Evolutionary conservation across 2,797 vertebrate genomes (phyloP), one percentile per base, ranked within the genome.

Genomic region (Mallotus villosus): DNA sequence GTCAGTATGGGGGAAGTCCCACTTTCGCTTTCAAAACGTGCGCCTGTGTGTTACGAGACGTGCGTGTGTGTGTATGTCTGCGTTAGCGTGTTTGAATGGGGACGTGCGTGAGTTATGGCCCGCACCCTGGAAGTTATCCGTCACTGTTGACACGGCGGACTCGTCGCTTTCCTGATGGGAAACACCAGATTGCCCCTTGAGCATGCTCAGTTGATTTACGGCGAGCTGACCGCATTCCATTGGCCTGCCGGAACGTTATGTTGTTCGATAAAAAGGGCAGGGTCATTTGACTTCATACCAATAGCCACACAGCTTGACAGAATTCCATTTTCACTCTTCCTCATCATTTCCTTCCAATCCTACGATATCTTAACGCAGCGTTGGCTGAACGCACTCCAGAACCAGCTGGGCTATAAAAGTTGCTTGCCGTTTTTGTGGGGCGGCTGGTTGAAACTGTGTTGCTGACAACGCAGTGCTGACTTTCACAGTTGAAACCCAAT

Each of bases 71-170:
- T 79, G 78, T 14, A 2, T 41, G 68, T 12, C 55, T 58, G 57
- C 41, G n/a, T 60, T 55, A 3, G 29, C 24, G n/a, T 4, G 51
- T n/a, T 55, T n/a, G 8, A 46, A 46, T 46, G 51, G 4, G 51
- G 16, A 55, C 16, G 6, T 0, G 71, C 70, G 72, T 74, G 71
- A 90, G 82, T 76, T 86, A 68, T 74, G 78, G 76, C 87, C 87
- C 76, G 63, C 85, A 85, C 88, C 84, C 78, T 79, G 90, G 84
- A 91, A 82, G 85, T 84, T 83, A 87, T 90, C 84, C 82, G 85
- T 90, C 89, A 89, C 70, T 76, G 86, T 83, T 82, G 82, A 90
- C 88, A 90, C 76, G 90, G 81, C 76, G 59, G 79, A 84, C 74
- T 19, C 79, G 75, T 84, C 85, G 85, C 82, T 90, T 85, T 88